A percentile compares a stretch with the other conserved stretches of the same genome.
Conservation (phyloP, 2,797 vertebrate species). For the Chelonia mydas region DNA sequence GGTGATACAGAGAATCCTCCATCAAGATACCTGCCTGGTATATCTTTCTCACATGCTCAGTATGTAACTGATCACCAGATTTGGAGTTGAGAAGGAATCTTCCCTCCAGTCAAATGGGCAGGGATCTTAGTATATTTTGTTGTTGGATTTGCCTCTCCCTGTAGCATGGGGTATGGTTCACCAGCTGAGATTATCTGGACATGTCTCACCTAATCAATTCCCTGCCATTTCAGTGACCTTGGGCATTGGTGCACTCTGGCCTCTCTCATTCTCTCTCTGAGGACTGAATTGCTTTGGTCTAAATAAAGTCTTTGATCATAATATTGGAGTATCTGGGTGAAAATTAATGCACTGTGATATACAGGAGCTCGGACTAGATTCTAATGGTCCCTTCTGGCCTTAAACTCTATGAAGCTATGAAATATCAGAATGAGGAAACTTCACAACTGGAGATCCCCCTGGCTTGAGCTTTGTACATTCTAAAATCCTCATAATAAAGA, state of each 20-base stretch:
- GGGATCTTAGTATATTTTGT: background rate
- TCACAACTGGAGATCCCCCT: background rate
- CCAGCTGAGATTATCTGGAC: background rate
- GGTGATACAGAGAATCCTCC: background rate
- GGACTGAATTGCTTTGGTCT: background rate
- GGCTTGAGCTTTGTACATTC: background rate
- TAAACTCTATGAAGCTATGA: background rate
- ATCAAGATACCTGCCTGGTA: background rate
- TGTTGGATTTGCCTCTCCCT: background rate
- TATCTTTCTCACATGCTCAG: background rate
- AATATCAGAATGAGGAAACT: background rate
- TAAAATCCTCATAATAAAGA: background rate
- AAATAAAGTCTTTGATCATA: background rate
- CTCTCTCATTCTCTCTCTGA: background rate
- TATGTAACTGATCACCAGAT: background rate
- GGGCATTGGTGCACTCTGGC: background rate
- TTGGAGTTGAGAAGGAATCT: background rate
- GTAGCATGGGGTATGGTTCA: background rate
- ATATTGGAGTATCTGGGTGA: background rate
- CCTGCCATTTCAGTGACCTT: background rate
- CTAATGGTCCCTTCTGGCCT: background rate
- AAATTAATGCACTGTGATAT: background rate
- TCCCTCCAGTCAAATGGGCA: background rate
- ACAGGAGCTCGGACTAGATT: background rate
- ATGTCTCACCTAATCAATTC: background rate